These are phyloP conservation scores for Tricholaema leucomelas DNA, from an alignment of 2,113 vertebrate genomes.

Conservation along the genomic window DNA sequence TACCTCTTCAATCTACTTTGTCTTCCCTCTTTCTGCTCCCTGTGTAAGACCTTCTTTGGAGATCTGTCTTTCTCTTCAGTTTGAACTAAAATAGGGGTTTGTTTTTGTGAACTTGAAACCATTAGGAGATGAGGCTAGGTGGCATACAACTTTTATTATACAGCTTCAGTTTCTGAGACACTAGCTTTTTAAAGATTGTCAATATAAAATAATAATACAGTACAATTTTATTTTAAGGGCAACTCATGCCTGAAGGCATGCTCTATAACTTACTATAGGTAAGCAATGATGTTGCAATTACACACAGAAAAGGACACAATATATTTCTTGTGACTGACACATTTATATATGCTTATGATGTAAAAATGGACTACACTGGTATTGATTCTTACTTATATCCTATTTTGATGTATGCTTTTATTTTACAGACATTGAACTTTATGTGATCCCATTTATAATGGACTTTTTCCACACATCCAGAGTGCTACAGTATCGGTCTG, in stretches of 20 bases:
- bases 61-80: neutral
- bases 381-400: slow-evolving; percentile 65
- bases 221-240: slow-evolving; percentile 48
- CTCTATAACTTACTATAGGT: neutral
- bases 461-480: slow-evolving; percentile 37
- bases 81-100: neutral
- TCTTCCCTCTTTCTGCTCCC: neutral
- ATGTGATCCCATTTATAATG: slow-evolving; percentile 63
- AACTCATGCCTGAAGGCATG: slow-evolving; percentile 27
- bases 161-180: slow-evolving; percentile 18
- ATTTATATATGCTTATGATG: slow-evolving; percentile 53
- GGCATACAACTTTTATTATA: neutral
- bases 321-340: slow-evolving; percentile 45
- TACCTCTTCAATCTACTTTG: neutral
- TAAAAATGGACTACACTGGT: slow-evolving; percentile 30
- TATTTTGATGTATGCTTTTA: slow-evolving; percentile 67
- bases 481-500: slow-evolving; percentile 50
- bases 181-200: neutral
- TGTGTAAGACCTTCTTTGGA: neutral
- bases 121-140: neutral
- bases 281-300: slow-evolving; percentile 46
- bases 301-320: slow-evolving; percentile 4
- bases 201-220: slow-evolving; percentile 19
- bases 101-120: neutral
- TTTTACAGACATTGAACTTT: slow-evolving; percentile 73